Evolutionary conservation across 2,888 invertebrate species (phyloP).

Genomic region (Noctua fimbriata): DNA sequence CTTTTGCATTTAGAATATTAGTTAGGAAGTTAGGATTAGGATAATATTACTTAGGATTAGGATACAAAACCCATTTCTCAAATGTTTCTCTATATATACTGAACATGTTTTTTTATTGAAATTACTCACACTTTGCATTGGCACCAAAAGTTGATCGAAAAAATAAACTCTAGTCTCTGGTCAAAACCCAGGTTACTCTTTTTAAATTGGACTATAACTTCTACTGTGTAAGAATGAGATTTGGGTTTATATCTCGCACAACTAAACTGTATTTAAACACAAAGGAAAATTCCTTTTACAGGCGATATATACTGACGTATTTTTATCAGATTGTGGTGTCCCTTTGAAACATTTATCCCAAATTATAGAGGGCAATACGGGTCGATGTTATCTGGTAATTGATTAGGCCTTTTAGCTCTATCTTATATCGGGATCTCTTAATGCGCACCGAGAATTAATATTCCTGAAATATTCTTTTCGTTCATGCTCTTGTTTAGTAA

Average conservation of each 20-base stretch:
- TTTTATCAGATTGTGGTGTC: slow-evolving; percentile 63
- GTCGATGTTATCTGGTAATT: slow-evolving; percentile 81
- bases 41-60: no score
- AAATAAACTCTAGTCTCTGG: neutral
- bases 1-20: no score
- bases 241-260: neutral
- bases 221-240: neutral
- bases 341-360: slow-evolving; percentile 71
- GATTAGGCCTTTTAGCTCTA: slow-evolving; percentile 81
- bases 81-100: neutral
- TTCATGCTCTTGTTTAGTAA: slow-evolving; percentile 31
- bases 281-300: slow-evolving; percentile 30
- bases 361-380: slow-evolving; percentile 67
- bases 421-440: slow-evolving; percentile 76
- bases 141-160: neutral
- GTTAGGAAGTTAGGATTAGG: no score
- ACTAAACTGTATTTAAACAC: neutral
- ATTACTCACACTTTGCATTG: neutral
- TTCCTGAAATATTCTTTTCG: slow-evolving; percentile 45
- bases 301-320: slow-evolving; percentile 29
- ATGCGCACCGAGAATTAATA: slow-evolving; percentile 58
- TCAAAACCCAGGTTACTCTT: neutral
- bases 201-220: neutral
- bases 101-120: neutral
- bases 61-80: neutral